Percentiles rank a stretch among this genome's conserved stretches.
Conservation (phyloP, 2,797 vertebrate genomes). For the Coendou prehensilis region DNA sequence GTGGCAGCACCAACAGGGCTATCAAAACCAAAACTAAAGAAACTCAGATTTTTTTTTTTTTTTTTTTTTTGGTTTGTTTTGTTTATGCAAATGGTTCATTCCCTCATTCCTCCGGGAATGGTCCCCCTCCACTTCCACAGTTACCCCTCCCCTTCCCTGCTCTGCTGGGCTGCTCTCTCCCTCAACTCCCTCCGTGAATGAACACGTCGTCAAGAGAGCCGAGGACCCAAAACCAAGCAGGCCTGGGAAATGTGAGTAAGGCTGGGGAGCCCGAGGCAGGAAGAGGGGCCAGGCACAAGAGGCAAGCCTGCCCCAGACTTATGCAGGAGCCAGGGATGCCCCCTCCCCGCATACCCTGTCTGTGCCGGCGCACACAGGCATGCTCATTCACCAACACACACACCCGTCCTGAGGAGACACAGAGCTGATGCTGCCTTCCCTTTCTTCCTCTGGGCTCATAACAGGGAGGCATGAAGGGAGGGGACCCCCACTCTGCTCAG, state of each 20-base stretch:
- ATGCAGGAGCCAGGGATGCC: neutral
- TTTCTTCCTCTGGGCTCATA: neutral
- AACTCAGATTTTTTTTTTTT: slow-evolving; percentile 45
- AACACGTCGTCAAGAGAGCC: slow-evolving; percentile 38
- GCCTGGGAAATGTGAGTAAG: slow-evolving; percentile 79
- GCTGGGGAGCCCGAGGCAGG: neutral
- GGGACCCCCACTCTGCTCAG: neutral
- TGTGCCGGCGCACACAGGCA: fast-evolving
- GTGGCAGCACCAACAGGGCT: slow-evolving; percentile 69
- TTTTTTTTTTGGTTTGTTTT: neutral
- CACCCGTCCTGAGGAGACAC: neutral
- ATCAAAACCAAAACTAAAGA: slow-evolving; percentile 77
- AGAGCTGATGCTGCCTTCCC: neutral
- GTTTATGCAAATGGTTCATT: slow-evolving; percentile 79
- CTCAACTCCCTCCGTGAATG: slow-evolving; percentile 11
- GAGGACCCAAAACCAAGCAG: neutral
- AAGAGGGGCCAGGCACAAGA: neutral
- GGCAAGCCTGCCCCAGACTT: neutral
- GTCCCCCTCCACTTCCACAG: slow-evolving; percentile 45
- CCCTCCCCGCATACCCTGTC: neutral
- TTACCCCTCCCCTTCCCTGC: slow-evolving; percentile 56
- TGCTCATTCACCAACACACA: fast-evolving
- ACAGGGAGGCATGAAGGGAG: neutral
- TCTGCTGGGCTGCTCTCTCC: slow-evolving; percentile 23
- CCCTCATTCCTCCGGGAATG: slow-evolving; percentile 73